Percentiles rank a stretch among this genome's conserved stretches.
These are phyloP conservation scores for Drosophila ficusphila DNA, from an alignment of 1,140 invertebrate species.

Conservation along the genomic window DNA sequence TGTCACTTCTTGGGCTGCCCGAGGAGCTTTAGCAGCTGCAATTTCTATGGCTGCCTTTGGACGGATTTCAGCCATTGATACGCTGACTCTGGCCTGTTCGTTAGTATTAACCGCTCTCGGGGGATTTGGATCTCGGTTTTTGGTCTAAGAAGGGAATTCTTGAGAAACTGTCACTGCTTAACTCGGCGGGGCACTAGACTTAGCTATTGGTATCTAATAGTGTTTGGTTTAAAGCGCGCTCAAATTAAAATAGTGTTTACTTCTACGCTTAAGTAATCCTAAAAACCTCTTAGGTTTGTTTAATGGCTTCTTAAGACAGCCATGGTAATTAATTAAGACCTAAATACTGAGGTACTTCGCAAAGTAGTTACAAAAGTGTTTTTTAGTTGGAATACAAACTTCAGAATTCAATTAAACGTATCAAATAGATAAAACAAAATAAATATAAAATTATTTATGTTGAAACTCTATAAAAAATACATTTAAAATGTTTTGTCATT, in stretches of 20 bases:
- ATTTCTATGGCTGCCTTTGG: constrained; percentile 56
- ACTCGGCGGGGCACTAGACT: neutral
- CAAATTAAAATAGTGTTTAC: constrained; percentile 9
- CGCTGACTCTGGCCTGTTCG: constrained; percentile 29
- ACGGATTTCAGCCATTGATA: constrained; percentile 54
- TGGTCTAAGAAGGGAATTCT: constrained; percentile 14
- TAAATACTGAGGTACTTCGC: no score
- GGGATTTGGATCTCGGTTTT: constrained; percentile 25
- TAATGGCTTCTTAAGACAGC: constrained; percentile 11
- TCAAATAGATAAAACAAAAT: no score
- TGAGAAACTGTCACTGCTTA: constrained; percentile 3
- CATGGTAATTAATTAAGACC: no score
- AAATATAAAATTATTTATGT: neutral
- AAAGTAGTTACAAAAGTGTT: no score
- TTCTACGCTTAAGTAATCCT: neutral
- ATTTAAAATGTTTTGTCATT: no score
- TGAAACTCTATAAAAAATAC: no score
- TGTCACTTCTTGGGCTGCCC: constrained; percentile 59
- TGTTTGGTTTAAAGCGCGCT: neutral
- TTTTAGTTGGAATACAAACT: no score
- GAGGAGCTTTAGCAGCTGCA: constrained; percentile 41
- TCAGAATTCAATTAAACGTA: no score
- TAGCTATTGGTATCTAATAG: neutral
- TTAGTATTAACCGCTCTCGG: constrained; percentile 21
- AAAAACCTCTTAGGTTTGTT: neutral